These are phyloP conservation scores for Sus scrofa DNA, from an alignment of 2,113 vertebrate species.

Conservation along the genomic window T2T-Sscrofa CM000812.6:5175001-5175500, in stretches of 20 bases:
- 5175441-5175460: not conserved
- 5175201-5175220: constrained; percentile 27
- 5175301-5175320: not conserved
- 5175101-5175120: not conserved
- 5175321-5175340: constrained; percentile 33
- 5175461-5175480: constrained; percentile 45
- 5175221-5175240: not conserved
- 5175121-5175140: not conserved
- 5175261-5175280: not conserved
- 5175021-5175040: not conserved
- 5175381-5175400: constrained; percentile 66
- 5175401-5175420: constrained; percentile 51
- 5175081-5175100: not conserved
- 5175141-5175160: not conserved
- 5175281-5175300: constrained; percentile 52
- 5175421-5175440: constrained; percentile 14
- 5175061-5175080: not conserved
- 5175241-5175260: not conserved
- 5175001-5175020: not conserved
- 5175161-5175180: not conserved
- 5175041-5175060: not conserved
- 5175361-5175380: constrained; percentile 48
- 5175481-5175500: constrained; percentile 1
- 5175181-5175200: not conserved
- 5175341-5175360: constrained; percentile 42